phyloP scores from a whole-genome alignment of 2,113 vertebrate genomes.

The Gavialis gangeticus region DNA sequence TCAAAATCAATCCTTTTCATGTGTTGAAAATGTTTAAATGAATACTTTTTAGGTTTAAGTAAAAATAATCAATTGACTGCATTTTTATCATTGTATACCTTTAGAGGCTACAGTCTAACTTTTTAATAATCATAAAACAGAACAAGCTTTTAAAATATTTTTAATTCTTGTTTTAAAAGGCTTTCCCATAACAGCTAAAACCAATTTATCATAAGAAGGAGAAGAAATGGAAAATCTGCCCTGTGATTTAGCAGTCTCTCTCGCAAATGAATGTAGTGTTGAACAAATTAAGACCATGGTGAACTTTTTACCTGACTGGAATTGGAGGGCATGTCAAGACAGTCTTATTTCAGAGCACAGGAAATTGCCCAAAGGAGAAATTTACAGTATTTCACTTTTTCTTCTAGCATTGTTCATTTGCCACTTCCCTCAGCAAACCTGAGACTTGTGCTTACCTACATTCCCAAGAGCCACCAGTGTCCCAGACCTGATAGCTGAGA shows the following conservation, averaged over 20 bases:
- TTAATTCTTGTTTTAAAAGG: background rate
- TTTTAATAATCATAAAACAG: background rate
- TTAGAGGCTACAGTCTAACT: background rate
- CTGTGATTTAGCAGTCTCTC: background rate
- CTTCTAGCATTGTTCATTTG: background rate
- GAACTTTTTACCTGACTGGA: background rate
- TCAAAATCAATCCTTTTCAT: background rate
- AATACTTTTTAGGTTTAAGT: background rate
- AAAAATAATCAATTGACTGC: background rate
- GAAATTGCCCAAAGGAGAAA: background rate
- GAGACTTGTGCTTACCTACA: background rate
- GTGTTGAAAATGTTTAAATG: background rate
- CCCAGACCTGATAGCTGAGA: background rate
- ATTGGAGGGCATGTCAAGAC: background rate
- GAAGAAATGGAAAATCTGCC: background rate
- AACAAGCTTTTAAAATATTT: background rate
- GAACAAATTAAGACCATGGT: background rate
- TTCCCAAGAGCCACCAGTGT: background rate
- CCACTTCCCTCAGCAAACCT: background rate
- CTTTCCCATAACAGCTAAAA: conserved; percentile 17
- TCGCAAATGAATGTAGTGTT: background rate
- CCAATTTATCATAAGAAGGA: background rate
- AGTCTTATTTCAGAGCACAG: background rate
- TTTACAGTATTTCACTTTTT: background rate
- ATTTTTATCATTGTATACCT: background rate